Evolutionary conservation across 2,113 vertebrate genomes (phyloP).

Genomic region (Pseudopodoces humilis): DNA sequence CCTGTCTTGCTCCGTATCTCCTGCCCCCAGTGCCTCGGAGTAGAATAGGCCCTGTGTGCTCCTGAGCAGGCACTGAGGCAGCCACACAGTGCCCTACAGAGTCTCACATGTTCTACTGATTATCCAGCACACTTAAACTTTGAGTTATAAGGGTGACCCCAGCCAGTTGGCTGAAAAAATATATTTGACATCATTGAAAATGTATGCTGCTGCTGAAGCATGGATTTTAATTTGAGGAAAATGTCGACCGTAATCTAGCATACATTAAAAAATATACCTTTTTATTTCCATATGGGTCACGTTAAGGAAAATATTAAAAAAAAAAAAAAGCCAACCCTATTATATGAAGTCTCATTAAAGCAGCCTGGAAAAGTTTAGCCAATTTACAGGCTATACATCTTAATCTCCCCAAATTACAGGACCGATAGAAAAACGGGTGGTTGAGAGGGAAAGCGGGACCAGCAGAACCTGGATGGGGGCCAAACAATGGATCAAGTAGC

Average conservation of each 20-base stretch:
- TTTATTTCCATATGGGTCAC: constrained; percentile 78
- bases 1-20: background rate
- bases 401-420: constrained; percentile 73
- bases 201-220: constrained; percentile 58
- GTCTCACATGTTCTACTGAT: constrained; percentile 33
- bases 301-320: constrained; percentile 71
- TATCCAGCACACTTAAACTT: constrained; percentile 10
- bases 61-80: background rate
- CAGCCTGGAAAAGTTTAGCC: constrained; percentile 79
- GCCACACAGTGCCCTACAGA: background rate
- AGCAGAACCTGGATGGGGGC: constrained; percentile 70
- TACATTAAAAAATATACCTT: constrained; percentile 70
- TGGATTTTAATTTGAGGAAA: constrained; percentile 70
- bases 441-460: constrained; percentile 48
- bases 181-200: constrained; percentile 61
- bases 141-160: constrained; percentile 52
- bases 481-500: constrained; percentile 69
- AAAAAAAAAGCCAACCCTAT: constrained; percentile 67
- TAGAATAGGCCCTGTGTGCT: constrained; percentile 28
- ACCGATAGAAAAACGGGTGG: constrained; percentile 48
- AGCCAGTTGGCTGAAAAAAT: constrained; percentile 50
- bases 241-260: constrained; percentile 62
- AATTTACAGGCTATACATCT: constrained; percentile 81
- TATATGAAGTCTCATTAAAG: constrained; percentile 78
- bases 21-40: fast-evolving